Conservation (phyloP, 2,888 invertebrate genomes). For the Hetaerina titia region DNA sequence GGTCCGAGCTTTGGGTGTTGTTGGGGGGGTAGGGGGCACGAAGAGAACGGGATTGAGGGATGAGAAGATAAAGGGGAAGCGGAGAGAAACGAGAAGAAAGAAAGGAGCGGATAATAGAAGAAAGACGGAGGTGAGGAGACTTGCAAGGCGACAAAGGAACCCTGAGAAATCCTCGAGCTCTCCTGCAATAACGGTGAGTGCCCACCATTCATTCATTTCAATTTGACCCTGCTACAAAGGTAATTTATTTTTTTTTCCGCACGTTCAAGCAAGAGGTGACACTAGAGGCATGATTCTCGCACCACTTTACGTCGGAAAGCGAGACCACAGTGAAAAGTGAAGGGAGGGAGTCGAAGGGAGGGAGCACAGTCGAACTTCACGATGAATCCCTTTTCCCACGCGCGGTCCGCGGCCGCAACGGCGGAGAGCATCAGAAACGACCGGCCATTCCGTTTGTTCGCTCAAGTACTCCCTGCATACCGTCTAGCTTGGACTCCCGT, state of each 20-base stretch:
- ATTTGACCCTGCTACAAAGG: neutral
- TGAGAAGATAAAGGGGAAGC: neutral
- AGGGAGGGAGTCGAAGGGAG: no score
- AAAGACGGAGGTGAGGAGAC: neutral
- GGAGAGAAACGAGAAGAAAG: neutral
- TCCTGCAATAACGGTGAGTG: slow-evolving; percentile 9
- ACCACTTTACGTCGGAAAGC: neutral
- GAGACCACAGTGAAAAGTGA: neutral
- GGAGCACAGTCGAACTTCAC: neutral
- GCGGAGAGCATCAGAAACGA: neutral
- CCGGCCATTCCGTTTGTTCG: neutral
- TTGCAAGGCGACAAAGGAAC: neutral
- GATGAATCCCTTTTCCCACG: neutral
- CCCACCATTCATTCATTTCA: neutral
- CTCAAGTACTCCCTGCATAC: neutral
- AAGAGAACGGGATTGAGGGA: neutral
- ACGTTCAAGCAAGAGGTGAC: neutral
- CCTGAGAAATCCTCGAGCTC: neutral
- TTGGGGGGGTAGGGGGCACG: neutral
- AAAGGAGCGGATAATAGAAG: slow-evolving; percentile 4
- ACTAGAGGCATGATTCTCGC: neutral
- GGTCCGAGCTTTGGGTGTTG: neutral
- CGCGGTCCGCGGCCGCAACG: neutral
- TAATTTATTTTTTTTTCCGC: neutral
- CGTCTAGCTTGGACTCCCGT: no score